Percentiles rank a stretch among this genome's conserved stretches.
Conservation (phyloP, 2,797 vertebrate genomes). For the Acridotheres tristis region DNA sequence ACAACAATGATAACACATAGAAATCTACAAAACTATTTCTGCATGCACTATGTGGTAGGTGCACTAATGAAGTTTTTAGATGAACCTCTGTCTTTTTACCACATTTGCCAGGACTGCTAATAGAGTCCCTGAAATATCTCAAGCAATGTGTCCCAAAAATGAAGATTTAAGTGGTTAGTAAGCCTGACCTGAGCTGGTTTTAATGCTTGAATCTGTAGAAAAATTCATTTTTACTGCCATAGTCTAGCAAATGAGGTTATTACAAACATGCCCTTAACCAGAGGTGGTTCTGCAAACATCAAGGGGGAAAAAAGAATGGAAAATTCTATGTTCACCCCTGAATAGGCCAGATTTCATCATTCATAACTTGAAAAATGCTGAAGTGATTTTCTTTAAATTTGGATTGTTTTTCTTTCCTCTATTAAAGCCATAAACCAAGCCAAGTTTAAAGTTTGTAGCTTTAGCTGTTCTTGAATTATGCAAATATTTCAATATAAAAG, state of each 20-base stretch:
- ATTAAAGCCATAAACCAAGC: slow-evolving; percentile 71
- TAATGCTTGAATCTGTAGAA: neutral
- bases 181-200: neutral
- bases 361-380: slow-evolving; percentile 68
- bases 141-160: neutral
- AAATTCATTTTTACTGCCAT: neutral
- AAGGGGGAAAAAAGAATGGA: neutral
- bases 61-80: neutral
- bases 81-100: neutral
- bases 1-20: neutral
- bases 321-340: slow-evolving; percentile 20
- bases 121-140: neutral
- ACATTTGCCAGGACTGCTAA: neutral
- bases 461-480: slow-evolving; percentile 72
- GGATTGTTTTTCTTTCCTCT: slow-evolving; percentile 72
- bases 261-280: slow-evolving; percentile 22
- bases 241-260: slow-evolving; percentile 11
- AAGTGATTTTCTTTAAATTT: slow-evolving; percentile 68
- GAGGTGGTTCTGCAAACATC: slow-evolving; percentile 10
- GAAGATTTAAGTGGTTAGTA: neutral
- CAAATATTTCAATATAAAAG: slow-evolving; percentile 58
- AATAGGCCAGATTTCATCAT: slow-evolving; percentile 66
- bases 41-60: neutral
- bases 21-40: neutral
- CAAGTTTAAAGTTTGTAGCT: slow-evolving; percentile 71